Evolutionary conservation across 2,888 invertebrate species (phyloP), one percentile per base, ranked within the genome.

Genomic region (Lasioglossum zephyrum): DNA sequence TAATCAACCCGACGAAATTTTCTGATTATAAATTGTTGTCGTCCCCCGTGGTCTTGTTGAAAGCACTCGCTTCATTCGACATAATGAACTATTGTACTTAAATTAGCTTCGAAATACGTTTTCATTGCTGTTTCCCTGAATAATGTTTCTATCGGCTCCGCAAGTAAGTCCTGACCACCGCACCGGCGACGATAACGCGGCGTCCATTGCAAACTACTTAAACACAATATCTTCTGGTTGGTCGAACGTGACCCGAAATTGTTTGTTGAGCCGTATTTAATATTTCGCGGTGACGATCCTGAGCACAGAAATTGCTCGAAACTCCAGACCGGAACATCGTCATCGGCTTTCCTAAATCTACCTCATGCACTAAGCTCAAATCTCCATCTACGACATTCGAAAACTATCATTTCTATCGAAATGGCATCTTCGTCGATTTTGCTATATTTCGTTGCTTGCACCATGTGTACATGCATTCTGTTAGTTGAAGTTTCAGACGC

Each of bases 71-170:
- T 53, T 60, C 18, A 26, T 26, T 75, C 26, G 5, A 41, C 60
- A 44, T 47, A 60, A 60, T 60, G 60, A 31, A 60, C 60, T 60
- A 60, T 60, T 60, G 60, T 60, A 60, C 26, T 6, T 60, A 60
- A 60, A 60, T 60, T 60, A 60, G 60, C 60, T 26, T 26, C 26
- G 26, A 60, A 60, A 31, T 26, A 60, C 26, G 60, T 22, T 60
- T 47, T 22, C 31, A 47, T 31, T 26, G 60, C 60, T 26, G 57
- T 44, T 63, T 31, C 36, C 39, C 49, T 9, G 60, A 60, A 26
- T 60, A 13, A 4, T 13, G 60, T 60, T 60, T 60, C 60, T 60
- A 31, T 31, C 26, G 13, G 5, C 26, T 5, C 31, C 26, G 11
- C 26, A 13, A n/a, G 60, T 13, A 60, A 60, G 16, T 60, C 26